Evolutionary conservation across 2,113 vertebrate genomes (phyloP).

Genomic region (Mesitornis unicolor): DNA sequence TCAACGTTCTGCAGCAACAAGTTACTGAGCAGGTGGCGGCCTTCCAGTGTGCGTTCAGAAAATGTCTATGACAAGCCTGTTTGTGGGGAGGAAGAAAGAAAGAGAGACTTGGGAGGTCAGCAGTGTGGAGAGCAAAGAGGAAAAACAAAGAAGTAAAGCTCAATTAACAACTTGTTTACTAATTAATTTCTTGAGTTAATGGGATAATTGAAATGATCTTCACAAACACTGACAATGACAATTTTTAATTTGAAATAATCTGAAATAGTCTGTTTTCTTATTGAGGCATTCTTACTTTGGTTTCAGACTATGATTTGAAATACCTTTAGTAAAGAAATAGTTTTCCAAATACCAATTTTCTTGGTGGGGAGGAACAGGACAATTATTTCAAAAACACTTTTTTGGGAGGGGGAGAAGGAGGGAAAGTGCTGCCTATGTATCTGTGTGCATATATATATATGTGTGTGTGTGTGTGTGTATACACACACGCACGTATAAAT

Average conservation of each 20-base stretch:
- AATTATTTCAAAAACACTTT: not conserved
- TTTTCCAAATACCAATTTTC: not conserved
- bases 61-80: not conserved
- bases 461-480: too few species aligned
- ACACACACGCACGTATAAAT: not conserved
- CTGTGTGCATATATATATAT: too few species aligned
- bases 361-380: not conserved
- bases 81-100: not conserved
- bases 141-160: not conserved
- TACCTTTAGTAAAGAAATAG: not conserved
- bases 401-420: fast-evolving
- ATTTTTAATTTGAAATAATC: not conserved
- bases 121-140: not conserved
- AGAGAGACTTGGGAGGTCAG: not conserved
- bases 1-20: not conserved
- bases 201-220: not conserved
- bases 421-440: not conserved
- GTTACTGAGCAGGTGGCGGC: not conserved
- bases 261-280: not conserved
- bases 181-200: not conserved
- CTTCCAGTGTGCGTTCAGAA: not conserved
- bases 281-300: not conserved
- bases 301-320: not conserved
- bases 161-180: not conserved
- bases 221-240: not conserved